These are phyloP conservation scores for Protobothrops flavoviridis DNA, from an alignment of 2,113 vertebrate genomes.

Conservation along the genomic window DNA sequence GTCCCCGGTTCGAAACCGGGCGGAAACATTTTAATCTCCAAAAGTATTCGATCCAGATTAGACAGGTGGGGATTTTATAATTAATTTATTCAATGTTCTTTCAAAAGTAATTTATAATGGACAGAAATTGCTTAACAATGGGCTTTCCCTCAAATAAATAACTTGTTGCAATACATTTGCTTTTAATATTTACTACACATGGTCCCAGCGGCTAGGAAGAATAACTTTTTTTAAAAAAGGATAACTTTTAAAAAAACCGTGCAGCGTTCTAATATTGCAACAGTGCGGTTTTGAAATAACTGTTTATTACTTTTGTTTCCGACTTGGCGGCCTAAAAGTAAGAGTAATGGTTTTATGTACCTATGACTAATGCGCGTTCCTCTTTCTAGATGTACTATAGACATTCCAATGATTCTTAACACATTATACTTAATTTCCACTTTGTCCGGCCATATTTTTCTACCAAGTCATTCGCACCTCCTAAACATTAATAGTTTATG, in stretches of 20 bases:
- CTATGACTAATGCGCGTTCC: neutral
- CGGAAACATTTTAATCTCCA: conserved; percentile 30
- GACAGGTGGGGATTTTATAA: neutral
- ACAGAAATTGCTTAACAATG: neutral
- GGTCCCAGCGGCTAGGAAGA: neutral
- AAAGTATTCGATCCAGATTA: neutral
- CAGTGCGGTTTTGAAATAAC: neutral
- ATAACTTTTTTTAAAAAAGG: neutral
- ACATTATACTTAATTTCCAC: neutral
- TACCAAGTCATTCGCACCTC: neutral
- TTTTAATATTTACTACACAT: neutral
- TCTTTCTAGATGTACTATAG: neutral
- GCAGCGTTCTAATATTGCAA: neutral
- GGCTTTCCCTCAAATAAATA: neutral
- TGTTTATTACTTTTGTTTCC: neutral
- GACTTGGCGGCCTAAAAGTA: neutral
- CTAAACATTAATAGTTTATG: accelerated
- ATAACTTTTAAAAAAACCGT: neutral
- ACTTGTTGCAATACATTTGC: neutral
- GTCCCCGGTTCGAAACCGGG: conserved; percentile 58
- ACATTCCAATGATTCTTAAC: neutral
- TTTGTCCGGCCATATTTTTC: no score
- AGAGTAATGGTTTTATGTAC: neutral
- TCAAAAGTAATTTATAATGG: no score
- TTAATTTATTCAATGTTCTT: neutral